Percentiles rank a stretch among this genome's conserved stretches.
These are phyloP conservation scores for Drosophila recens DNA, from an alignment of 2,888 invertebrate genomes.

Conservation along the genomic window DNA sequence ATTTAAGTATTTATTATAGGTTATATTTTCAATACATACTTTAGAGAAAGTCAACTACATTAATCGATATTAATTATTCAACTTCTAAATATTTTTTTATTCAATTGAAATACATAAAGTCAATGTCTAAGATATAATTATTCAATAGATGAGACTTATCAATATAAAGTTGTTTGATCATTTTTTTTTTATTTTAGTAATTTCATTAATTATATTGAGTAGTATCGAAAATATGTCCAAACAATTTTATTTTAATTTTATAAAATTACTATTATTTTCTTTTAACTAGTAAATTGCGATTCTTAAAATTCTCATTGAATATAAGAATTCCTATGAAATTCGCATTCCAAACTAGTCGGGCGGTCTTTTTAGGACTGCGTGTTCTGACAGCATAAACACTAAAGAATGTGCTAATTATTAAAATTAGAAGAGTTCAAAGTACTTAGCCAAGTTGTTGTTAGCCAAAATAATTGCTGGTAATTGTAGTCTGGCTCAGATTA, in stretches of 20 bases:
- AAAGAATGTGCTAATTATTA: constrained; percentile 72
- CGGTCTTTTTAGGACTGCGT: constrained; percentile 50
- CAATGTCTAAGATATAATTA: too few relatives aligned
- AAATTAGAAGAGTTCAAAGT: constrained; percentile 30
- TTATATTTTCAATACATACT: neutral
- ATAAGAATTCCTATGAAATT: neutral
- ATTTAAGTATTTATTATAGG: neutral
- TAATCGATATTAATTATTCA: neutral
- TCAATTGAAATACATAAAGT: too few relatives aligned
- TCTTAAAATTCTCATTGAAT: neutral
- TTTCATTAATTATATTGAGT: too few relatives aligned
- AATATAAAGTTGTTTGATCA: too few relatives aligned
- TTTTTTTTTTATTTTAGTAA: too few relatives aligned
- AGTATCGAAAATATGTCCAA: too few relatives aligned
- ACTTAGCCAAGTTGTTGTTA: constrained; percentile 45
- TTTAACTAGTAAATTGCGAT: neutral
- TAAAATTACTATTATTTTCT: too few relatives aligned
- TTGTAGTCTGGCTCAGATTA: constrained; percentile 43
- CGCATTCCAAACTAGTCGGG: constrained; percentile 10
- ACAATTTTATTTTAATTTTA: too few relatives aligned
- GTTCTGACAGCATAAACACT: constrained; percentile 51
- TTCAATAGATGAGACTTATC: too few relatives aligned
- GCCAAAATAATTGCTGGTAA: constrained; percentile 68
- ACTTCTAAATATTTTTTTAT: neutral
- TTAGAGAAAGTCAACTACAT: neutral